phyloP scores from a whole-genome alignment of 2,888 invertebrate genomes.

The Notodonta dromedarius region DNA sequence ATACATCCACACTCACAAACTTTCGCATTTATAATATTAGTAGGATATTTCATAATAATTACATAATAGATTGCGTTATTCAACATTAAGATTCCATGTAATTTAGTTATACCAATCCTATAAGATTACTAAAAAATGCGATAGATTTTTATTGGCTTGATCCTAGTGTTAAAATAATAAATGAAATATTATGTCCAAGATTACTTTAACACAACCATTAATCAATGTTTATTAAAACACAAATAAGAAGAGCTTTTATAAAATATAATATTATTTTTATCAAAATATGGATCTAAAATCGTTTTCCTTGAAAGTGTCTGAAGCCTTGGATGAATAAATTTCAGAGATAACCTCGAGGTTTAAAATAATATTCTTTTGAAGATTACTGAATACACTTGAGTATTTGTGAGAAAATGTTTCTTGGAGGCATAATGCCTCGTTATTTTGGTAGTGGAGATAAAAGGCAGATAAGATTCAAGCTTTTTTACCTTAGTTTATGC shows the following conservation, averaged over 20 bases:
- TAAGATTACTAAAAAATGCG: no score
- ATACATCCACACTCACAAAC: no score
- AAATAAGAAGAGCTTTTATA: conserved; percentile 1
- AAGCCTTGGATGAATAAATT: conserved; percentile 13
- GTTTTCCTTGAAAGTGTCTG: conserved; percentile 7
- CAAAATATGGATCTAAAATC: conserved; percentile 13
- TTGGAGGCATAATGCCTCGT: not conserved
- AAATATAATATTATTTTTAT: conserved; percentile 9
- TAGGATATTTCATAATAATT: no score
- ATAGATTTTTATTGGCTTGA: no score
- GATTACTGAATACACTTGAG: conserved; percentile 16
- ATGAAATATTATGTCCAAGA: no score
- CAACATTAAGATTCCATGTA: no score
- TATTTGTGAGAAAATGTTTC: conserved; percentile 17
- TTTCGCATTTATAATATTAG: no score
- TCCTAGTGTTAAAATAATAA: no score
- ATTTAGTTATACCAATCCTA: no score
- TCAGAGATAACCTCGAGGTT: conserved; percentile 19
- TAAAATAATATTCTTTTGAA: conserved; percentile 16
- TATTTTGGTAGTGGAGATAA: not conserved
- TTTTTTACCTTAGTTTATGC: no score
- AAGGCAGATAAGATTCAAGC: not conserved
- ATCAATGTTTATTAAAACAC: not conserved
- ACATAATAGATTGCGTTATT: no score
- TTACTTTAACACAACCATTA: no score